Evolutionary conservation across 92 coral and sea anemone species (phyloP), one percentile per base, ranked within the genome.

Genomic region (Porites lobata): DNA sequence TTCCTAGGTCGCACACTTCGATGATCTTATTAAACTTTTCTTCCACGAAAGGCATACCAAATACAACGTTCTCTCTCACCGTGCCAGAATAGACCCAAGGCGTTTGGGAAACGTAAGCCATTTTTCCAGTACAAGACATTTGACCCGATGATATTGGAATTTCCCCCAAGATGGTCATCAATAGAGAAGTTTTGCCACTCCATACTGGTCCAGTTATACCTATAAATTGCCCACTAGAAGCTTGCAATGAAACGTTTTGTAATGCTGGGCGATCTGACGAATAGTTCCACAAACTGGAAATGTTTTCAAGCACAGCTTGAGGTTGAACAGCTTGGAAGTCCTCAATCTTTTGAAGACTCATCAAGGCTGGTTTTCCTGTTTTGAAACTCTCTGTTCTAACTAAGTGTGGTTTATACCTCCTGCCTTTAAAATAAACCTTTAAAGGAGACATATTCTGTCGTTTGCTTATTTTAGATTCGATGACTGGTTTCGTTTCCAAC

Each of bases 81-180:
- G 95, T 95, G n/a, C 99, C 99, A 82, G 98, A 94, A 91, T 93
- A 96, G 38, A 95, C 91, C 99, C 99, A 96, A 14, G 99, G 89
- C 67, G 83, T 91, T 66, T 96, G 99, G 20, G 99, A 96, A 29
- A 94, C 96, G 67, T 90, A 95, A 2, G 94, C 98, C 2, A 96
- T 84, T 26, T 79, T 93, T 14, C 98, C 98, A 29, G 79, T 82
- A 72, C 91, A 76, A 43, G 86, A 87, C 13, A 95, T 88, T 43
- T 87, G 85, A 21, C 99, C 99, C 50, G 90, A 91, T 32, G 81
- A 67, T 21, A 93, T 80, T 13, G 99, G 98, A 22, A 95, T 90
- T 85, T 96, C 99, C 1, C 99, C 95, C 22, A 96, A 90, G 8
- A 96, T 65, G 51, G 91, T 78, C 99, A 96, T 96, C 64, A 96